Evolutionary conservation across 2,797 vertebrate genomes (phyloP), one percentile per base, ranked within the genome.

Genomic region (Gymnopithys bicolor): DNA sequence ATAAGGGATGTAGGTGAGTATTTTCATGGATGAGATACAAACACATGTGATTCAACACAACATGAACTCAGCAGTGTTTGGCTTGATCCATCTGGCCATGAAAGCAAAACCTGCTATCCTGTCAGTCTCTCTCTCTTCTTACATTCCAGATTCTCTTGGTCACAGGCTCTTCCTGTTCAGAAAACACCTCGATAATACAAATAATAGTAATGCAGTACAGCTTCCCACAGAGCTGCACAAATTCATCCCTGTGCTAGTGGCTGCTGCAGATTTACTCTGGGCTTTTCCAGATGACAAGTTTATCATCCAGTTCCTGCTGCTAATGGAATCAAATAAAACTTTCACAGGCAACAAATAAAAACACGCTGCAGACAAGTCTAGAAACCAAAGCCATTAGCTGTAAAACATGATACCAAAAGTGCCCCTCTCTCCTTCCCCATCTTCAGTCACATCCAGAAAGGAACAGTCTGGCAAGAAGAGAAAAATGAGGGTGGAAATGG

Each of bases 201-300:
- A n/a, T 71, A 52, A 3, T 25, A 84, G 48, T 12, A 81, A 33
- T 51, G 43, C 16, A 58, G 1, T 51, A 3, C 8, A 52, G 49
- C 37, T 71, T 51, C 32, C 30, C 1, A 1, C 51, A 63, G 33
- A 76, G 51, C 69, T 69, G 66, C 74, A 16, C 32, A 7, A 33
- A 46, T 69, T 33, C 15, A 21, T 58, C 37, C 24, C 64, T 0
- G 0, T 25, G 9, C 3, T 1, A n/a, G 30, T 10, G 60, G 13
- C 87, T 84, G 76, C 76, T 71, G 52, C 46, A 4, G 62, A 12
- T 56, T 71, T 75, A 43, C 51, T 86, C 41, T 24, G 49, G 60
- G 25, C 58, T 71, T 64, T 84, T 62, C 21, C 62, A 37, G 68
- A 32, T 83, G 45, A 23, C 35, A 37, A 7, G 13, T 35, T 41